Conservation (phyloP, 2,888 invertebrate species). For the Hirtodrosophila trivittata region DNA sequence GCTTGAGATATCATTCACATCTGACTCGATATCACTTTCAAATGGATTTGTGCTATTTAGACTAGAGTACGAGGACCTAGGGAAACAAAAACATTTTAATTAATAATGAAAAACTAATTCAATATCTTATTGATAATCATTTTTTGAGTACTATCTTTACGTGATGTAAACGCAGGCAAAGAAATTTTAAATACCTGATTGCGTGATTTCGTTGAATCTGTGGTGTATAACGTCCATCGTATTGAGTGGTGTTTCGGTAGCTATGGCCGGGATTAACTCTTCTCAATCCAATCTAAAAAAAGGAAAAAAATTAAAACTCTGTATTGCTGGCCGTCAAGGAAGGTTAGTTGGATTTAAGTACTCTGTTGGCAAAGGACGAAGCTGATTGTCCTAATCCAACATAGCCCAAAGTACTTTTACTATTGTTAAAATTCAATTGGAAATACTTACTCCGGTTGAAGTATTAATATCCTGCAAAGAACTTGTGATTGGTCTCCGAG, state of each 20-base stretch:
- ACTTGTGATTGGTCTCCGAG: conserved; percentile 63
- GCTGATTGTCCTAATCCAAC: no score
- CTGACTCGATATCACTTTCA: conserved; percentile 83
- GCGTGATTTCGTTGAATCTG: conserved; percentile 84
- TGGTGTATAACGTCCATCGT: conserved; percentile 84
- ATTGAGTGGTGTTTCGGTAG: conserved; percentile 81
- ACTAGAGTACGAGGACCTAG: conserved; percentile 86
- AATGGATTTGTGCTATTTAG: conserved; percentile 87
- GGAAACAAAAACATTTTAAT: conserved; percentile 27
- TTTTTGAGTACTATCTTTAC: no score
- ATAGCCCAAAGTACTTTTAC: no score
- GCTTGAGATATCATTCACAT: conserved; percentile 64
- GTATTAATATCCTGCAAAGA: conserved; percentile 80
- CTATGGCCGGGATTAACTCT: conserved; percentile 77
- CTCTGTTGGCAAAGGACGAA: no score
- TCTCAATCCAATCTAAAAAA: conserved; percentile 48
- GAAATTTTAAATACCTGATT: conserved; percentile 55
- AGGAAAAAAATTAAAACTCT: no score
- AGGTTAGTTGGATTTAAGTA: no score
- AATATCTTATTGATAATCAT: no score
- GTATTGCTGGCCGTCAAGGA: no score
- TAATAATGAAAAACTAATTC: background rate
- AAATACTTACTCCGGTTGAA: conserved; percentile 63
- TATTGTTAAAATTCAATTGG: no score
- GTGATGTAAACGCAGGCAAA: no score